Conservation (phyloP, 2,888 invertebrate genomes). For the Pseudococcus jackbeardsleyi region DNA sequence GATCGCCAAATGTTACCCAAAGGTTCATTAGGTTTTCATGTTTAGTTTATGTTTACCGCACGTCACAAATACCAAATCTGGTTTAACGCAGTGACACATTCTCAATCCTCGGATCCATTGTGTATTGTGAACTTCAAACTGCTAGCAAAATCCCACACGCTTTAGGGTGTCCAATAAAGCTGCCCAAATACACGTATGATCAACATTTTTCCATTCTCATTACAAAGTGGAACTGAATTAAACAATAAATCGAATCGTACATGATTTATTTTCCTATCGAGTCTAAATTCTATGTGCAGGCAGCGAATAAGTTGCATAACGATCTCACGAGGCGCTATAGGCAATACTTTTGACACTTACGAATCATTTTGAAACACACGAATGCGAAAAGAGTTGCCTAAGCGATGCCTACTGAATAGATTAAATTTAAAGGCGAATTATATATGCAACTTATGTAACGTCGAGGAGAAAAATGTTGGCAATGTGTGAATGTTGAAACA, state of each 20-base stretch:
- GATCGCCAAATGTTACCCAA: background rate
- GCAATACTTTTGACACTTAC: background rate
- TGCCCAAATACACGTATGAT: background rate
- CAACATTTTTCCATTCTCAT: background rate
- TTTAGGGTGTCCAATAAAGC: background rate
- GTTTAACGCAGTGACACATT: slow-evolving; percentile 8
- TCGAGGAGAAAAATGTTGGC: background rate
- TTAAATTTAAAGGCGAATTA: slow-evolving; percentile 26
- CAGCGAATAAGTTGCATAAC: background rate
- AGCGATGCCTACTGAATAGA: slow-evolving; percentile 5
- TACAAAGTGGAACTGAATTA: background rate
- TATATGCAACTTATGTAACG: background rate
- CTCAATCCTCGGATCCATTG: background rate
- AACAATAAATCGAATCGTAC: background rate
- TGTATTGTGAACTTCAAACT: background rate
- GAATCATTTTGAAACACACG: background rate
- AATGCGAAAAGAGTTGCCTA: background rate
- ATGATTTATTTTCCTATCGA: background rate
- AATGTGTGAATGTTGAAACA: slow-evolving; percentile 10
- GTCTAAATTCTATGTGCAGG: background rate
- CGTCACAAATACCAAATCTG: slow-evolving; percentile 25
- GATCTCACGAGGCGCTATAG: background rate
- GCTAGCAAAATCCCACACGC: background rate
- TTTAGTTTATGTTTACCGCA: background rate
- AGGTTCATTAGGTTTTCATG: slow-evolving; percentile 9